Evolutionary conservation across 2,797 vertebrate species (phyloP).

Genomic region (Geotrypetes seraphini): DNA sequence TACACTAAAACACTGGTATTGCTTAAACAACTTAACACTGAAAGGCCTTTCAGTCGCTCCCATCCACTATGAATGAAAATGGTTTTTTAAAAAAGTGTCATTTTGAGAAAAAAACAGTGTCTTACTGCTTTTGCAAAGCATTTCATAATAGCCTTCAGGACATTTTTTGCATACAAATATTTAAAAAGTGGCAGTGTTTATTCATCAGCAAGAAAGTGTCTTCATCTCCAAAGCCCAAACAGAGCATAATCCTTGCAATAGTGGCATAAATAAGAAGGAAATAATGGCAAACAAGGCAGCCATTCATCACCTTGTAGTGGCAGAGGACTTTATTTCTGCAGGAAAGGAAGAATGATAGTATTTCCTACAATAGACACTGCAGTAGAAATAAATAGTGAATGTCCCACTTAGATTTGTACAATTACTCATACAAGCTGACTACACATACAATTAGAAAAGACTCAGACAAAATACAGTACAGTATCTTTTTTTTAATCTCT

Average conservation of each 20-base stretch:
- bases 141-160: constrained; percentile 52
- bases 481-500: too few relatives aligned
- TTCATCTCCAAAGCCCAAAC: constrained; percentile 51
- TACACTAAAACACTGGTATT: constrained; percentile 65
- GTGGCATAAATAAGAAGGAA: constrained; percentile 48
- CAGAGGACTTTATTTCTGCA: constrained; percentile 52
- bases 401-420: constrained; percentile 10
- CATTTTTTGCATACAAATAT: constrained; percentile 61
- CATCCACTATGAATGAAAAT: constrained; percentile 59
- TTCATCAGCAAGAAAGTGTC: constrained; percentile 55
- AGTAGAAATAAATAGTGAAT: constrained; percentile 22
- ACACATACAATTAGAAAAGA: too few relatives aligned
- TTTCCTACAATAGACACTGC: constrained; percentile 19
- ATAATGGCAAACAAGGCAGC: constrained; percentile 53
- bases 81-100: constrained; percentile 39
- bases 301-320: constrained; percentile 48
- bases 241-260: constrained; percentile 62
- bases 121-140: constrained; percentile 50
- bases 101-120: constrained; percentile 33
- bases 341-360: constrained; percentile 7
- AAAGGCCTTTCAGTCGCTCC: constrained; percentile 60
- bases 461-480: too few relatives aligned
- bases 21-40: constrained; percentile 68
- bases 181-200: constrained; percentile 53
- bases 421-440: too few relatives aligned